phyloP scores from a whole-genome alignment of 2,797 vertebrate genomes.

The Cryptoprocta ferox region DNA sequence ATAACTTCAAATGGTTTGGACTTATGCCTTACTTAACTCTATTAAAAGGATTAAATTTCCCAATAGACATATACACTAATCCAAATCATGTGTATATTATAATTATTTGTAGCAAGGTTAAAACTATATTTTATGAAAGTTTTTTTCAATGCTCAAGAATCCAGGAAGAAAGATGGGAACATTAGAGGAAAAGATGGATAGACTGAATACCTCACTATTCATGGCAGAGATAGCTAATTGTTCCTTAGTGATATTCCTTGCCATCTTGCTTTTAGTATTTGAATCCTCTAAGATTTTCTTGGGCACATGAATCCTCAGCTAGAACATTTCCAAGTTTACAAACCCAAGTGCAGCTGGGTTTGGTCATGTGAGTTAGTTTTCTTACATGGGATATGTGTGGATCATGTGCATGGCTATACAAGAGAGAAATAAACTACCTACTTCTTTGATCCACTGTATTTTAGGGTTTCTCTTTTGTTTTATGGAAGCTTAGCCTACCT shows the following conservation, averaged over 20 bases:
- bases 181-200: background rate
- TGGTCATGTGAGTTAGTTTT: background rate
- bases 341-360: background rate
- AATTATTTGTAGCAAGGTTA: slow-evolving; percentile 12
- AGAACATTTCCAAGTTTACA: background rate
- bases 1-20: background rate
- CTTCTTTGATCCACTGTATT: background rate
- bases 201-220: background rate
- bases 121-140: background rate
- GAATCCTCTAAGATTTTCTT: background rate
- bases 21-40: background rate
- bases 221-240: background rate
- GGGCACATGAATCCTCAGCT: background rate
- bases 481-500: background rate
- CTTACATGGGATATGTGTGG: background rate
- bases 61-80: background rate
- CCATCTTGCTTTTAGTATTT: background rate
- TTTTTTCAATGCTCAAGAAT: background rate
- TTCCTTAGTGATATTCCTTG: background rate
- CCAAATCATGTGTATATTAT: background rate
- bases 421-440: background rate
- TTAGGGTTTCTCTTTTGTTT: background rate
- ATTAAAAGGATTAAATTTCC: background rate
- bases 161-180: background rate
- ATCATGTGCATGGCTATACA: background rate